Percentiles rank a stretch among this genome's conserved stretches.
These are phyloP conservation scores for Acyrthosiphon pisum DNA, from an alignment of 1,140 invertebrate species.

Conservation along the genomic window DNA sequence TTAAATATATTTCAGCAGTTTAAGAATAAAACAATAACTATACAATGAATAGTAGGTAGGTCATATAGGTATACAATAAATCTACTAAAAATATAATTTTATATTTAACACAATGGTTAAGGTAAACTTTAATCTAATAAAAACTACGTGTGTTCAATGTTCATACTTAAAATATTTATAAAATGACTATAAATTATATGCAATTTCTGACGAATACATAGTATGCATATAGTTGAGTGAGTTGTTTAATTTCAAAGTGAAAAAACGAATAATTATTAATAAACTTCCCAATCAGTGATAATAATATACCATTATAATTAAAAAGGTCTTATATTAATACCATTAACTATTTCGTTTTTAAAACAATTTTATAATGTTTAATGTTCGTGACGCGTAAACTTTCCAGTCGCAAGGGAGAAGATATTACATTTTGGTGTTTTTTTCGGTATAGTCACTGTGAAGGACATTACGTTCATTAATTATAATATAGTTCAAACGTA, in stretches of 20 bases:
- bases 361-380: slow-evolving; percentile 33
- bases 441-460: neutral
- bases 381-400: slow-evolving; percentile 35
- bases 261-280: neutral
- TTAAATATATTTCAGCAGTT: neutral
- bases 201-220: neutral
- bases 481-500: neutral
- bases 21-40: too few relatives aligned
- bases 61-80: neutral
- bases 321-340: slow-evolving; percentile 16
- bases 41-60: too few relatives aligned
- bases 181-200: neutral
- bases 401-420: slow-evolving; percentile 23
- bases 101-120: neutral
- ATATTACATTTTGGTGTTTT: neutral
- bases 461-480: neutral
- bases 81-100: neutral
- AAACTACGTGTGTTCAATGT: neutral
- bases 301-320: slow-evolving; percentile 23
- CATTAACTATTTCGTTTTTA: slow-evolving; percentile 32
- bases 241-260: neutral
- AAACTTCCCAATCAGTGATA: neutral
- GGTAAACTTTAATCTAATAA: neutral
- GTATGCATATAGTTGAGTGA: neutral
- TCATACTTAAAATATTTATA: neutral